A percentile compares a stretch with the other conserved stretches of the same genome.
These are phyloP conservation scores for Drosophila quasianomalipes DNA, from an alignment of 2,888 invertebrate species.

Conservation along the genomic window DNA sequence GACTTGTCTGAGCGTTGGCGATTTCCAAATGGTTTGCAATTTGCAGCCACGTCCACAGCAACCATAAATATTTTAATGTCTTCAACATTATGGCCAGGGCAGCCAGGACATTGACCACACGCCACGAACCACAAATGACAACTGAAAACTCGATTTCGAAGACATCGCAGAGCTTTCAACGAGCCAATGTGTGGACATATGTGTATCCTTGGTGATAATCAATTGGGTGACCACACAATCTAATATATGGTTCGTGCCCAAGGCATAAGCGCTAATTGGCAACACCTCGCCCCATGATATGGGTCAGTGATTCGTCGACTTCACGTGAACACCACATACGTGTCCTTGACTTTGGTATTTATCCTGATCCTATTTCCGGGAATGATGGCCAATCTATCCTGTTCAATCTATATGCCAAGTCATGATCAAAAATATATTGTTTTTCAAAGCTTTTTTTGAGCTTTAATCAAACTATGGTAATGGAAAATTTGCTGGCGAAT, in stretches of 20 bases:
- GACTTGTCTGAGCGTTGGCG: slow-evolving; percentile 87
- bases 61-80: slow-evolving; percentile 46
- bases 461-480: not conserved
- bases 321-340: not conserved
- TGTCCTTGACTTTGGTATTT: slow-evolving; percentile 23
- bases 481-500: not conserved
- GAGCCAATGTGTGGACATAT: slow-evolving; percentile 65
- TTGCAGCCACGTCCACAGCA: slow-evolving; percentile 43
- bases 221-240: slow-evolving; percentile 60
- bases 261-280: slow-evolving; percentile 58
- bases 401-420: not conserved
- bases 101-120: slow-evolving; percentile 42
- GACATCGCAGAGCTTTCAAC: slow-evolving; percentile 18
- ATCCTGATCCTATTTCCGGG: not conserved
- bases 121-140: slow-evolving; percentile 47
- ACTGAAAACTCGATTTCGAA: slow-evolving; percentile 43
- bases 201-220: slow-evolving; percentile 79
- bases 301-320: slow-evolving; percentile 23
- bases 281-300: slow-evolving; percentile 13
- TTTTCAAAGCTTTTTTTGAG: not conserved
- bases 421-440: not conserved
- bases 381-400: not conserved
- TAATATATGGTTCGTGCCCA: slow-evolving; percentile 44
- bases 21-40: slow-evolving; percentile 31
- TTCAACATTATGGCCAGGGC: slow-evolving; percentile 31